A percentile compares a stretch with the other conserved stretches of the same genome.
Evolutionary conservation across 2,797 vertebrate genomes (phyloP).

Genomic region (Sebastolobus alascanus): DNA sequence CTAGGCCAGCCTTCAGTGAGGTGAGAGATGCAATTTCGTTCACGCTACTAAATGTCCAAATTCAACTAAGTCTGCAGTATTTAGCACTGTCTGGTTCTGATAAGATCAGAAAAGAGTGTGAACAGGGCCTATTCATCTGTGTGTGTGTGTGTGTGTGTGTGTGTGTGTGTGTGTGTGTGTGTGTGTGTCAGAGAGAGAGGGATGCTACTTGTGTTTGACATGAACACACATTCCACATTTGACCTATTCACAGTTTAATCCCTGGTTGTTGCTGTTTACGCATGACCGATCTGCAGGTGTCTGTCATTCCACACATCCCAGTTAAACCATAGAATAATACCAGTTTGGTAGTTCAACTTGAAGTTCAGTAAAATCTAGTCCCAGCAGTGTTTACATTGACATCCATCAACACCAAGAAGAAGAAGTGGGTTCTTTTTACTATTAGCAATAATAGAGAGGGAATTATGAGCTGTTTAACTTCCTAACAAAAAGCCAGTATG

Average conservation of each 20-base stretch:
- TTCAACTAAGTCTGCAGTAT: not conserved
- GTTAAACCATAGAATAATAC: not conserved
- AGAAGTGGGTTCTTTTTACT: not conserved
- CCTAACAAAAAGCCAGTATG: too few relatives aligned
- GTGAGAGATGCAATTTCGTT: not conserved
- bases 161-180: too few relatives aligned
- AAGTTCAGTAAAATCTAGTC: not conserved
- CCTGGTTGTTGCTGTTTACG: slow-evolving; percentile 8
- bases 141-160: not conserved
- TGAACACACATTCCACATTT: not conserved
- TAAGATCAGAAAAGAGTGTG: not conserved
- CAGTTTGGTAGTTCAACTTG: not conserved
- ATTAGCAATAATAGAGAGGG: too few relatives aligned
- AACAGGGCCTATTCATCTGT: not conserved
- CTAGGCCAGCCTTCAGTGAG: not conserved
- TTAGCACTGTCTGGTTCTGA: not conserved
- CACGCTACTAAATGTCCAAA: not conserved
- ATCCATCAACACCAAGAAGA: not conserved
- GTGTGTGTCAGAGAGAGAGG: not conserved
- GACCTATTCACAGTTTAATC: slow-evolving; percentile 4
- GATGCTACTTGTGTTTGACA: not conserved
- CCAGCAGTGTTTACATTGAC: not conserved
- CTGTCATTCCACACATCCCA: slow-evolving; percentile 1
- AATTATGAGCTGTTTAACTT: too few relatives aligned
- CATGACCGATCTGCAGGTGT: not conserved